phyloP scores from a whole-genome alignment of 2,113 vertebrate species.

The Rhinolophus ferrumequinum region DNA sequence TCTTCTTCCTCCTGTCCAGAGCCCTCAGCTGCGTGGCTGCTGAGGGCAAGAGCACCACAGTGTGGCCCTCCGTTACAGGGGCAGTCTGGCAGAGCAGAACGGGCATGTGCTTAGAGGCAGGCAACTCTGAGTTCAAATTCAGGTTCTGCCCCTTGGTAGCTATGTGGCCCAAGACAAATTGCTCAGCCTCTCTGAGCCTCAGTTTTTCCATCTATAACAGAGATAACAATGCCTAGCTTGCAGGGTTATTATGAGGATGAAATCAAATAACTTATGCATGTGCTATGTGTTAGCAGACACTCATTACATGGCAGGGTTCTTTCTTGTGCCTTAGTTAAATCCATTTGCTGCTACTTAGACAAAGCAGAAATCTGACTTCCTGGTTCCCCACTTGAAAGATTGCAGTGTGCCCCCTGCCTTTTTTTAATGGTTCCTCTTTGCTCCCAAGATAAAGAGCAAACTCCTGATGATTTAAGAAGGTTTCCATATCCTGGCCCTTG shows the following conservation, averaged over 20 bases:
- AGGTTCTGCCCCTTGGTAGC: neutral
- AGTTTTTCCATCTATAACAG: neutral
- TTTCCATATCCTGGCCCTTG: neutral
- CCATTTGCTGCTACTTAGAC: neutral
- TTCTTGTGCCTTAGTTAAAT: neutral
- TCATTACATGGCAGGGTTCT: neutral
- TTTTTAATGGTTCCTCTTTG: neutral
- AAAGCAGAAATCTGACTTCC: neutral
- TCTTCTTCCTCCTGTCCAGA: neutral
- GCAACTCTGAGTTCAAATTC: conserved; percentile 1
- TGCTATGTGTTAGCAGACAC: neutral
- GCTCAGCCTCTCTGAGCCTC: neutral
- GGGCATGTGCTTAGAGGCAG: neutral
- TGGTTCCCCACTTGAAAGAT: neutral
- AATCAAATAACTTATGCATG: neutral
- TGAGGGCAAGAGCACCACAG: neutral
- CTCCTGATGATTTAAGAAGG: neutral
- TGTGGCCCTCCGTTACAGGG: neutral
- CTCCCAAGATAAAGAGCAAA: neutral
- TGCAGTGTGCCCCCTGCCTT: neutral
- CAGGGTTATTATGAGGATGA: neutral
- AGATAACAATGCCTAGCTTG: neutral
- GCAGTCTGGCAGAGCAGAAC: neutral
- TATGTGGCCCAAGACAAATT: neutral
- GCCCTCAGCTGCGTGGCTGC: neutral